These are phyloP conservation scores for Zapornia atra DNA, from an alignment of 2,113 vertebrate species.

Conservation along the genomic window DNA sequence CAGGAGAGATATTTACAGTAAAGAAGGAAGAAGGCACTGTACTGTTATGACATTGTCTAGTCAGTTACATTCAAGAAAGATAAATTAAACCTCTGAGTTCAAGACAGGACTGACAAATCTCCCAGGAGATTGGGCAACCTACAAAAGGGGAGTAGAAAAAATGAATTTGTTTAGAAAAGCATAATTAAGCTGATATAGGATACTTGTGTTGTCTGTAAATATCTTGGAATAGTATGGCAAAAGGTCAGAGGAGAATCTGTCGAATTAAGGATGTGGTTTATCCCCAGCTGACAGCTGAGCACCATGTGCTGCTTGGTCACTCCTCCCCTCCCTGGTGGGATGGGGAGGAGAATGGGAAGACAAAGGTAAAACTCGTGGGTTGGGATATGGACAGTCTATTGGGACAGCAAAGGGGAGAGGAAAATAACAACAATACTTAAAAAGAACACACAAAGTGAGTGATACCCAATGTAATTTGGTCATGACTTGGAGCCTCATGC, in stretches of 20 bases:
- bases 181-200: not conserved
- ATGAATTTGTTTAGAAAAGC: not conserved
- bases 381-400: no score
- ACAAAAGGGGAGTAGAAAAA: not conserved
- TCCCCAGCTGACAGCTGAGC: no score
- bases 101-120: not conserved
- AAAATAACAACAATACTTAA: no score
- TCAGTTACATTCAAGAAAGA: not conserved
- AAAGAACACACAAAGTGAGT: no score
- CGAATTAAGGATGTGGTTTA: not conserved
- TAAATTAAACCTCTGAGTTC: not conserved
- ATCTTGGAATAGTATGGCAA: not conserved
- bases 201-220: not conserved
- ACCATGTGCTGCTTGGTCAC: no score
- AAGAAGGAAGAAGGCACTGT: not conserved
- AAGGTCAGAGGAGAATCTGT: not conserved
- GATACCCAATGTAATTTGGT: no score
- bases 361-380: no score
- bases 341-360: no score
- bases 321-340: no score
- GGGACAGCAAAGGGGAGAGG: no score
- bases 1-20: not conserved
- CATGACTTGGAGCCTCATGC: no score
- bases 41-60: not conserved
- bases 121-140: not conserved